These are phyloP conservation scores for Atta colombica DNA, from an alignment of 1,140 invertebrate species.

Conservation along the genomic window DNA sequence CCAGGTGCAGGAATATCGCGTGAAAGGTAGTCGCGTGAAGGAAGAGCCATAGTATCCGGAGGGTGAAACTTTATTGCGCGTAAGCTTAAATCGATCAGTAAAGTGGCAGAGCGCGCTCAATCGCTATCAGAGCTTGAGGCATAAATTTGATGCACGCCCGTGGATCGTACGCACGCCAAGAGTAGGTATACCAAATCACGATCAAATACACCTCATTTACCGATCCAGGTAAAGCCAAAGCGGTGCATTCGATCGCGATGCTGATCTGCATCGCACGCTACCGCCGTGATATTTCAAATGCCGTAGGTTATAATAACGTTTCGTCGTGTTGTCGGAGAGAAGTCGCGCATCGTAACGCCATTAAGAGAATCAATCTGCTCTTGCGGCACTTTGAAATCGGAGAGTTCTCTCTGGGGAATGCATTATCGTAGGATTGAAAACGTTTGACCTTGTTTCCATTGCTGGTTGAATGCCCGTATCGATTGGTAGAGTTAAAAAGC, in stretches of 20 bases:
- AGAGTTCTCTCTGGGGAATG: conserved; percentile 2
- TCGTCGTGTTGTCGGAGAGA: neutral
- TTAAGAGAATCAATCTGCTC: conserved; percentile 36
- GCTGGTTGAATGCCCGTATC: conserved; percentile 12
- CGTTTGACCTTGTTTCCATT: conserved; percentile 39
- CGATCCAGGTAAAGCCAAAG: conserved; percentile 59
- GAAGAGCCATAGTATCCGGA: conserved; percentile 19
- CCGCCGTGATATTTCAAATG: conserved; percentile 54
- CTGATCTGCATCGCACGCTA: conserved; percentile 53
- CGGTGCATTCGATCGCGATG: conserved; percentile 37
- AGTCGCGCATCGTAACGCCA: conserved; percentile 19
- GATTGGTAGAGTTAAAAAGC: conserved; percentile 28
- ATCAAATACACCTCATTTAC: conserved; percentile 66
- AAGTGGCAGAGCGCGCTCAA: conserved; percentile 48
- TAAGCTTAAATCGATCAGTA: conserved; percentile 61
- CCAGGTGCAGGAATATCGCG: conserved; percentile 23
- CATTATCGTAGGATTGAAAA: conserved; percentile 40
- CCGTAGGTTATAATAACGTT: conserved; percentile 51
- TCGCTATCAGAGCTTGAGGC: conserved; percentile 33
- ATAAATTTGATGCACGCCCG: conserved; percentile 52
- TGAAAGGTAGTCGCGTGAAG: conserved; percentile 14
- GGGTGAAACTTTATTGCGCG: conserved; percentile 47
- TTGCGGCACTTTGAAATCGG: conserved; percentile 2
- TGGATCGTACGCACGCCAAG: conserved; percentile 30
- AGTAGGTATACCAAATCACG: conserved; percentile 38